phyloP scores from a whole-genome alignment of 1,140 invertebrate species.

The Tachypleus tridentatus region DNA sequence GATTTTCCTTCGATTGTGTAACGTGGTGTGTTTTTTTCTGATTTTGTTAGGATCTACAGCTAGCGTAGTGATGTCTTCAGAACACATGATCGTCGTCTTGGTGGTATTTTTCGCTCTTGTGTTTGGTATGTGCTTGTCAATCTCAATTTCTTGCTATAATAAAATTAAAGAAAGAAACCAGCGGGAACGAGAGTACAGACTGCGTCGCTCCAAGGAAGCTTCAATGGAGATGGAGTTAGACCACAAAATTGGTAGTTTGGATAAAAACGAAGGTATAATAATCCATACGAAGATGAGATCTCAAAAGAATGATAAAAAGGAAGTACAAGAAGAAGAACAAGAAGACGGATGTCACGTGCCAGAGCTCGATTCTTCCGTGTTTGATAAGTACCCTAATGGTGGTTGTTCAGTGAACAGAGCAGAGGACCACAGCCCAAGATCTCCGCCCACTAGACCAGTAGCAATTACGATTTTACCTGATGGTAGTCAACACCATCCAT shows the following conservation, averaged over 20 bases:
- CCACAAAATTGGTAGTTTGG: conserved; percentile 10
- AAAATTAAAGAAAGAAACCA: conserved; percentile 26
- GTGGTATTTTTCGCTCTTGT: conserved; percentile 77
- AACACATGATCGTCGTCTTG: conserved; percentile 75
- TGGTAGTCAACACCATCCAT: conserved; percentile 6
- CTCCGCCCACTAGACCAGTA: conserved; percentile 4
- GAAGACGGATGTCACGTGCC: conserved; percentile 27
- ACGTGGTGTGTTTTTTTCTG: not conserved
- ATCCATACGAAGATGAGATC: conserved; percentile 15
- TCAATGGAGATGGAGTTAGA: conserved; percentile 22
- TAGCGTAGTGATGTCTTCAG: conserved; percentile 28
- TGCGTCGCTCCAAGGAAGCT: conserved; percentile 25
- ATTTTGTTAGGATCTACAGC: conserved; percentile 11
- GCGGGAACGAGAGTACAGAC: conserved; percentile 27
- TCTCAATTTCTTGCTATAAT: conserved; percentile 28
- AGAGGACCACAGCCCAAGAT: conserved; percentile 4
- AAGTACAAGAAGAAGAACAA: conserved; percentile 21
- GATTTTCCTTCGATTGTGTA: too few species aligned
- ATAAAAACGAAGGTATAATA: conserved; percentile 13
- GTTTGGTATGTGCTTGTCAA: conserved; percentile 56
- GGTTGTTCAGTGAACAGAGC: not conserved
- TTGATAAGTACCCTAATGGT: conserved; percentile 25
- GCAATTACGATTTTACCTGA: not conserved
- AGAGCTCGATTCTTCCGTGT: conserved; percentile 23
- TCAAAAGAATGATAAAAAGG: conserved; percentile 5